Percentiles rank a stretch among this genome's conserved stretches.
These are phyloP conservation scores for Podarcis siculus DNA, from an alignment of 2,797 vertebrate species.

Conservation along the genomic window DNA sequence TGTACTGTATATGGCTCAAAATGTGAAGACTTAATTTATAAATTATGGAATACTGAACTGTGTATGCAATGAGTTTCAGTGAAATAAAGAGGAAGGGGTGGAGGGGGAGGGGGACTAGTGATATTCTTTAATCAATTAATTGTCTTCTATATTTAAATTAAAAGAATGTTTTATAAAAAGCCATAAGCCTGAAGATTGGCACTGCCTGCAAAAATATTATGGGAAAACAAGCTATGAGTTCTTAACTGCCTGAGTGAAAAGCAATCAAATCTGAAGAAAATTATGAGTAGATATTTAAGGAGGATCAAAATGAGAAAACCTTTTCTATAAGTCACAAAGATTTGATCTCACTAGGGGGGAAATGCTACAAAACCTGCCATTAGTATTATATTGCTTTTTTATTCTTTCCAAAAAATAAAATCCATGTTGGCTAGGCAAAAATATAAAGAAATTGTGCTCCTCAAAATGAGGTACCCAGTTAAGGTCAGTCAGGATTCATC, in stretches of 20 bases:
- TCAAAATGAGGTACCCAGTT: conserved; percentile 88
- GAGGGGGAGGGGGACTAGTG: conserved; percentile 50
- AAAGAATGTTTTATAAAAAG: conserved; percentile 77
- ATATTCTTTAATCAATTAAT: conserved; percentile 66
- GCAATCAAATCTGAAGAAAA: conserved; percentile 76
- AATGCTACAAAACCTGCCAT: conserved; percentile 83
- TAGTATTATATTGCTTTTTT: conserved; percentile 74
- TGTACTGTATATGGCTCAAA: conserved; percentile 52
- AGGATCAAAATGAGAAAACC: conserved; percentile 72
- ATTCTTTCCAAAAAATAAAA: conserved; percentile 58
- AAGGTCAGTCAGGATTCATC: conserved; percentile 82
- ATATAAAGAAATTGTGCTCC: conserved; percentile 71
- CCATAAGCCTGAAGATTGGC: conserved; percentile 84
- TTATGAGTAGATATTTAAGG: conserved; percentile 68
- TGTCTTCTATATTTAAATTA: conserved; percentile 74
- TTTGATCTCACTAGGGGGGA: conserved; percentile 70
- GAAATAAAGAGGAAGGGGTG: conserved; percentile 56
- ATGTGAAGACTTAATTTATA: conserved; percentile 48
- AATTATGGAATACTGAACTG: conserved; percentile 45
- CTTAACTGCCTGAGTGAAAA: conserved; percentile 82
- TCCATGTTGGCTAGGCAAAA: conserved; percentile 62
- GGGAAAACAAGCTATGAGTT: conserved; percentile 73
- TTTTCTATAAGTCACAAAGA: conserved; percentile 77
- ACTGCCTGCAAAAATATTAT: conserved; percentile 72
- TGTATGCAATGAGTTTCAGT: conserved; percentile 61